Percentiles rank a stretch among this genome's conserved stretches.
Evolutionary conservation across 92 coral and sea anemone genomes (phyloP).

Genomic region (Epizoanthus illoricatus): DNA sequence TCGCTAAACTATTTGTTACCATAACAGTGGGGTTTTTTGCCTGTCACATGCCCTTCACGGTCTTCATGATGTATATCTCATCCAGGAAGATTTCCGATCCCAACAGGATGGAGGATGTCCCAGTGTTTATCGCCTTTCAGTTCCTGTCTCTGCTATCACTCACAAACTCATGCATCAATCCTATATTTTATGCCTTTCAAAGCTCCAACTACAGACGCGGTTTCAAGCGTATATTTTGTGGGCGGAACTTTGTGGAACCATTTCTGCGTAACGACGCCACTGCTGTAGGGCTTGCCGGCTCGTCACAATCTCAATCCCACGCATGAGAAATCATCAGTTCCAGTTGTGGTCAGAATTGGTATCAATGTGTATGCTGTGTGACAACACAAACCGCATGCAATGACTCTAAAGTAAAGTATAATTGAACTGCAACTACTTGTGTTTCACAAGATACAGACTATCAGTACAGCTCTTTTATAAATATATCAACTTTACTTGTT

Average conservation of each 20-base stretch:
- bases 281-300: too few relatives aligned
- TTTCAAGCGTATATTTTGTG: constrained; percentile 18
- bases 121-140: not conserved
- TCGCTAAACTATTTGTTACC: constrained; percentile 15
- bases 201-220: constrained; percentile 35
- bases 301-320: too few relatives aligned
- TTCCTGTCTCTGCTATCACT: constrained; percentile 7
- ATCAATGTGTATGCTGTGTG: too few relatives aligned
- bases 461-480: too few relatives aligned
- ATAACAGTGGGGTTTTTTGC: constrained; percentile 23
- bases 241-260: not conserved
- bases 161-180: constrained; percentile 27
- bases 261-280: too few relatives aligned
- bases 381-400: too few relatives aligned
- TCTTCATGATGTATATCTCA: constrained; percentile 12
- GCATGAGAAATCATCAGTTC: too few relatives aligned
- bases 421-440: too few relatives aligned
- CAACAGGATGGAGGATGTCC: not conserved
- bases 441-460: too few relatives aligned
- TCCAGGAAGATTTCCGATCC: constrained; percentile 17
- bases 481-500: too few relatives aligned
- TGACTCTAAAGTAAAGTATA: too few relatives aligned
- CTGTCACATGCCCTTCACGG: constrained; percentile 30
- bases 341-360: too few relatives aligned
- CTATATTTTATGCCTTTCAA: constrained; percentile 29